These are phyloP conservation scores for Boulengeromyrus knoepffleri DNA, from an alignment of 2,113 vertebrate genomes.

Conservation along the genomic window DNA sequence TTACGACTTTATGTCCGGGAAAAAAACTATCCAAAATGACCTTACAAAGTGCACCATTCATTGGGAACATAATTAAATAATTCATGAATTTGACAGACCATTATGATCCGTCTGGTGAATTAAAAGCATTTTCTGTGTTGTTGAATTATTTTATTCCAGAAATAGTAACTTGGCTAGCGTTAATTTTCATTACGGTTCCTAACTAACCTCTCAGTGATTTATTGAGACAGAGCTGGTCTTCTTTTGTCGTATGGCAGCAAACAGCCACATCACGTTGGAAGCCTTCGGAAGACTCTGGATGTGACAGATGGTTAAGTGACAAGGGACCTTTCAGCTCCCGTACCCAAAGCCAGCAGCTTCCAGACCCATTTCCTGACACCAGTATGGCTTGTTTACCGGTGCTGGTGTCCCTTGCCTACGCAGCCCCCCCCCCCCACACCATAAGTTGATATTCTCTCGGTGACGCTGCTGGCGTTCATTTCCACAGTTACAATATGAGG, in stretches of 20 bases:
- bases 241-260: background rate
- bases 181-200: background rate
- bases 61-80: background rate
- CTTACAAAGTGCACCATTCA: background rate
- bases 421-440: background rate
- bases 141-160: background rate
- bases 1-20: background rate
- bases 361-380: background rate
- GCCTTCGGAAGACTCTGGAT: background rate
- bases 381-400: background rate
- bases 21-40: background rate
- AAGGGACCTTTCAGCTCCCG: background rate
- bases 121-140: background rate
- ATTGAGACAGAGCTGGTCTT: background rate
- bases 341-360: background rate
- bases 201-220: background rate
- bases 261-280: background rate
- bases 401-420: background rate
- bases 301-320: background rate
- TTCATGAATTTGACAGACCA: background rate
- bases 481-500: background rate
- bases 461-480: background rate
- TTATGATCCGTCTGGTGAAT: background rate
- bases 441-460: background rate
- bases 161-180: background rate